phyloP scores from a whole-genome alignment of 1,140 invertebrate genomes.

The Lepidotrigona ventralis region DNA sequence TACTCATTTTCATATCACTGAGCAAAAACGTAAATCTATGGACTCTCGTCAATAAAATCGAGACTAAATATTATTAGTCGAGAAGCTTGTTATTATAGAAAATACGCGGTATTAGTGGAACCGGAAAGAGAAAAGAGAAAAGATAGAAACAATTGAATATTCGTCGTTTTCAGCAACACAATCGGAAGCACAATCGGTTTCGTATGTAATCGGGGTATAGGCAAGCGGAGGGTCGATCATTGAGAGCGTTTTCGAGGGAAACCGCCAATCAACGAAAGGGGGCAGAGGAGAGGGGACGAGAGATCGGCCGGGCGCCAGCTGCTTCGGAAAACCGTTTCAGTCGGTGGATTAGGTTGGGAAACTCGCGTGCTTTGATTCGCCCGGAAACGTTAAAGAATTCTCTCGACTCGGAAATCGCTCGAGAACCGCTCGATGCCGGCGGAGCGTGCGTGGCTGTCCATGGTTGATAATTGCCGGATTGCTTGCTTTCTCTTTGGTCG shows the following conservation, averaged over 20 bases:
- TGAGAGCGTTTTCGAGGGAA: slow-evolving; percentile 53
- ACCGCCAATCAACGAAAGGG: slow-evolving; percentile 54
- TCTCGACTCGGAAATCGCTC: background rate
- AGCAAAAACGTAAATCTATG: no score
- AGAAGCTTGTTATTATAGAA: no score
- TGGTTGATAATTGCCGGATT: background rate
- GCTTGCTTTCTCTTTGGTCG: background rate
- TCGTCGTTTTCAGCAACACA: slow-evolving; percentile 47
- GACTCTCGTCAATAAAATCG: no score
- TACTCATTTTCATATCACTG: no score
- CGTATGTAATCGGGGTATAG: slow-evolving; percentile 12
- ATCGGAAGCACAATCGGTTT: slow-evolving; percentile 49
- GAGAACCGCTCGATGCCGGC: no score
- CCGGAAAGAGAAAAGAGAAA: background rate
- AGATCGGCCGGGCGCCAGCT: slow-evolving; percentile 11
- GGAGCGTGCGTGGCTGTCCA: background rate
- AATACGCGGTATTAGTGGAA: no score
- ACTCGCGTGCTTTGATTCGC: background rate
- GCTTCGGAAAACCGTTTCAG: background rate
- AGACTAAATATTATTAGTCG: no score
- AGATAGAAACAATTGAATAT: slow-evolving; percentile 7
- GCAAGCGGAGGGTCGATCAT: slow-evolving; percentile 35
- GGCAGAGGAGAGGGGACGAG: background rate
- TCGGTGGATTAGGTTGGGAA: background rate
- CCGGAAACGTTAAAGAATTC: background rate